Evolutionary conservation across 2,888 invertebrate genomes (phyloP), one percentile per base, ranked within the genome.

Genomic region (Temnothorax ravouxi): DNA sequence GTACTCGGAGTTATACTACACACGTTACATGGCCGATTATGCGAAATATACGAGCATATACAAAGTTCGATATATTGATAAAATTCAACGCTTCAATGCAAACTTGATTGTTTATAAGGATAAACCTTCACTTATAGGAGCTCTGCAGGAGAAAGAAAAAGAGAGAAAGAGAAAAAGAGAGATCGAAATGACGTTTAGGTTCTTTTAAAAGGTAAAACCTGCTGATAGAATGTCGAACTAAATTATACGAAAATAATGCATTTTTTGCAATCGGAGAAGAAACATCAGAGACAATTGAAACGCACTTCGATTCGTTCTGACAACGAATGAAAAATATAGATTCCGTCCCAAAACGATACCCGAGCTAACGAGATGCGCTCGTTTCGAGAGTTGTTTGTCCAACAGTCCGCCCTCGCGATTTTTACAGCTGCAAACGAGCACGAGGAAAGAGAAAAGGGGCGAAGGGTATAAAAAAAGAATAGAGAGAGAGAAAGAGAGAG

Each of bases 291-390:
- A 66, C 47, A 47, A 80, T 81, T 54, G 83, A 50, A 79, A 61
- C 52, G 56, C 34, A 47, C 56, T 83, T 84, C 76, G 75, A 84
- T 84, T 66, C 79, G 77, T 18, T 66, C 50, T 44, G 34, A 38
- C 25, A 59, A 72, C 47, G 38, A 72, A 25, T 38, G 38, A 41
- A 61, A 76, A 76, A 76, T 81, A 76, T 76, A 54, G 61, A 74
- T 81, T 41, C 41, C 41, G 62, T 76, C 38, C 75, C 44, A 76
- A 81, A 81, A 50, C 76, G 76, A 83, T 84, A 86, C 71, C 38
- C 52, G 15, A 62, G 83, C 67, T 90, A 89, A 90, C 89, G 89
- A 90, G 90, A 89, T 84, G 83, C 83, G 84, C 87, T 86, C 85
- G 88, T 89, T 84, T 77, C 84, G 84, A 67, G 66, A 82, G 64